Percentiles rank a stretch among this genome's conserved stretches.
phyloP scores from a whole-genome alignment of 2,888 invertebrate species.

The Mimachlamys varia region DNA sequence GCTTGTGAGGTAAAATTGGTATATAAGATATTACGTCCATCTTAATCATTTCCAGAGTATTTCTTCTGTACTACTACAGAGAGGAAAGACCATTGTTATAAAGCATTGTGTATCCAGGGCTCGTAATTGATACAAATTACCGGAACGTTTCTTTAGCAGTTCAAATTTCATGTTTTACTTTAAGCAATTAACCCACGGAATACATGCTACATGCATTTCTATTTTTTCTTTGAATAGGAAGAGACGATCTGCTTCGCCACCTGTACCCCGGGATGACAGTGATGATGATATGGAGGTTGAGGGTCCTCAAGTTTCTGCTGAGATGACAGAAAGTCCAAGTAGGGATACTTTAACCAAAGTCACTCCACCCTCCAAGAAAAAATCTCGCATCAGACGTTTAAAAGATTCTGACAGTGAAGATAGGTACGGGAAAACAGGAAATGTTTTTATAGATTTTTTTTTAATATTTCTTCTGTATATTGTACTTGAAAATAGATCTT shows the following conservation, averaged over 20 bases:
- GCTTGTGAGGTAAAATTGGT: too few relatives aligned
- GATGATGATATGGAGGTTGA: slow-evolving; percentile 57
- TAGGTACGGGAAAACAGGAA: slow-evolving; percentile 49
- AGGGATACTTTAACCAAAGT: slow-evolving; percentile 3
- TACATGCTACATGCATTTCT: not conserved
- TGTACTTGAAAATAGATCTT: too few relatives aligned
- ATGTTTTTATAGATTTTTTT: too few relatives aligned
- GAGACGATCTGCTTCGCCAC: not conserved
- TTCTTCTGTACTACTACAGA: too few relatives aligned
- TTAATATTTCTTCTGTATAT: too few relatives aligned
- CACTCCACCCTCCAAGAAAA: slow-evolving; percentile 53
- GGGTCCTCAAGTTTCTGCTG: not conserved
- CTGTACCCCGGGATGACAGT: slow-evolving; percentile 50
- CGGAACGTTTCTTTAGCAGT: too few relatives aligned
- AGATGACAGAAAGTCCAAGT: slow-evolving; percentile 24
- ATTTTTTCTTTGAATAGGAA: not conserved
- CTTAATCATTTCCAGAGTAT: too few relatives aligned
- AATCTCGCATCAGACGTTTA: slow-evolving; percentile 57
- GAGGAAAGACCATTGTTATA: too few relatives aligned
- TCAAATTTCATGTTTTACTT: not conserved
- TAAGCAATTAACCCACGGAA: slow-evolving; percentile 37
- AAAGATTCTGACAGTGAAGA: slow-evolving; percentile 65
- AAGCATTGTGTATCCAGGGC: too few relatives aligned
- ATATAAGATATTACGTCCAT: too few relatives aligned
- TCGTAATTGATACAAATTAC: too few relatives aligned